These are phyloP conservation scores for Noctua fimbriata DNA, from an alignment of 2,888 invertebrate species.

Conservation along the genomic window DNA sequence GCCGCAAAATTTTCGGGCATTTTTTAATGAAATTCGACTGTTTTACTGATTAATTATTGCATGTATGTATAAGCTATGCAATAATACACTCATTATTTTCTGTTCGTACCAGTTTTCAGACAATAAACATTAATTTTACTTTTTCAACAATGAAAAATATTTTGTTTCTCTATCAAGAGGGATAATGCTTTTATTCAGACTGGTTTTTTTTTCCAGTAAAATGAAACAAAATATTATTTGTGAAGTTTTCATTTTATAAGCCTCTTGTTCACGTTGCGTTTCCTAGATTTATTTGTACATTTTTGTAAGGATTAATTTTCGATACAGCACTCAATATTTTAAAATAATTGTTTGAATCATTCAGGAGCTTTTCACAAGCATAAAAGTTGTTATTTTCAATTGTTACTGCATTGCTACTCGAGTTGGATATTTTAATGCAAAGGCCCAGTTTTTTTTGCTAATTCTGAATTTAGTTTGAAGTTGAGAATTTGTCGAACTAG, in stretches of 20 bases:
- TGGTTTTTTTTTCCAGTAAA: neutral
- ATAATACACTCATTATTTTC: neutral
- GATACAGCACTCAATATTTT: neutral
- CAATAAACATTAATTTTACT: no score
- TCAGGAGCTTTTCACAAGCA: neutral
- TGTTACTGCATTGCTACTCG: neutral
- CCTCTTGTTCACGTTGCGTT: neutral
- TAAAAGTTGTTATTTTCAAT: neutral
- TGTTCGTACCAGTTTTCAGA: no score
- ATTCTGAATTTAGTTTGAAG: neutral
- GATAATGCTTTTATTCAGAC: no score
- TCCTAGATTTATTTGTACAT: neutral
- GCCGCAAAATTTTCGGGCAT: constrained; percentile 13
- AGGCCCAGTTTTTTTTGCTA: fast-evolving
- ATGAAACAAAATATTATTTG: neutral
- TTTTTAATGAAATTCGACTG: constrained; percentile 52
- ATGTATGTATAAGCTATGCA: constrained; percentile 11
- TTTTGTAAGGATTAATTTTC: neutral
- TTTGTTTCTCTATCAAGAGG: no score
- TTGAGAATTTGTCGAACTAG: neutral
- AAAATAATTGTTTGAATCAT: neutral
- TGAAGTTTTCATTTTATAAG: neutral
- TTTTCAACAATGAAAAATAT: no score
- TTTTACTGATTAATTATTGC: constrained; percentile 42
- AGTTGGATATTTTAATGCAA: neutral